A percentile compares a stretch with the other conserved stretches of the same genome.
phyloP scores from a whole-genome alignment of 2,113 vertebrate species.

The Suricata suricatta region DNA sequence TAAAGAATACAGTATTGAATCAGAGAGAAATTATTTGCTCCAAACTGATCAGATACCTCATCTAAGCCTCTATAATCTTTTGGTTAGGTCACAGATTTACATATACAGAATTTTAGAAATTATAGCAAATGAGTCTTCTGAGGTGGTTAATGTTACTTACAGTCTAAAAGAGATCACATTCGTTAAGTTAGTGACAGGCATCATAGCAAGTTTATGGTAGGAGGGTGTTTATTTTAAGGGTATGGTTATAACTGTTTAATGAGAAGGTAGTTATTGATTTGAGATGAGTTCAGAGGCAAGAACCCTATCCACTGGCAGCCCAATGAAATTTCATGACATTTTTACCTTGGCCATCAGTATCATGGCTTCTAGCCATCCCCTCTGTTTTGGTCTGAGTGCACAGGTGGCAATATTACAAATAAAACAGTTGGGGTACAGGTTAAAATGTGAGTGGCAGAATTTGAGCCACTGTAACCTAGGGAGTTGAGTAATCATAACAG shows the following conservation, averaged over 20 bases:
- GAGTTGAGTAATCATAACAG: constrained; percentile 51
- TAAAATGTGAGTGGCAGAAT: constrained; percentile 49
- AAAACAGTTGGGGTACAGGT: constrained; percentile 60
- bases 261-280: neutral
- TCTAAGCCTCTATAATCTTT: neutral
- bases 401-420: constrained; percentile 55
- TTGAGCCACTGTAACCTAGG: constrained; percentile 57
- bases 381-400: constrained; percentile 48
- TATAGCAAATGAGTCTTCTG: neutral
- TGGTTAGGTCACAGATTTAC: neutral
- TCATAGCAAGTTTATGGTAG: neutral
- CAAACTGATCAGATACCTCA: neutral
- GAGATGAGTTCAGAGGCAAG: neutral
- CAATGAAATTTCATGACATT: neutral
- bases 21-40: neutral
- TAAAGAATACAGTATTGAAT: neutral
- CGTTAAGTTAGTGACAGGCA: neutral
- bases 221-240: neutral
- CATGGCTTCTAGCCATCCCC: constrained; percentile 6
- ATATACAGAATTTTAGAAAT: neutral
- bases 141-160: neutral
- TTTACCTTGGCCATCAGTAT: constrained; percentile 57
- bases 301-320: neutral
- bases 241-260: neutral
- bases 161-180: neutral